A percentile compares a stretch with the other conserved stretches of the same genome.
Evolutionary conservation across 2,113 vertebrate genomes (phyloP).

Genomic region (Nibea albiflora): DNA sequence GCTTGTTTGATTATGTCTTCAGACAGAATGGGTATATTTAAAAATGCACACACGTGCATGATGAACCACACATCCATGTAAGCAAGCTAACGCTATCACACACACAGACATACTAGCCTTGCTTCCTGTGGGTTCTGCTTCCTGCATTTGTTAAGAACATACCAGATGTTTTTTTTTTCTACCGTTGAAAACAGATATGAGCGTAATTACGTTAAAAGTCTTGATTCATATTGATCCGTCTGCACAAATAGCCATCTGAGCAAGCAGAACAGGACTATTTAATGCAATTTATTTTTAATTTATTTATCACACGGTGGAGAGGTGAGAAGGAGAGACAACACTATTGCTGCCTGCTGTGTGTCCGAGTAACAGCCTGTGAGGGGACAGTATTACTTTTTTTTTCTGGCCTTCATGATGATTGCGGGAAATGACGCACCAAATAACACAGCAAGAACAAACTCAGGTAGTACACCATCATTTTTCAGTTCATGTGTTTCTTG

Average conservation of each 20-base stretch:
- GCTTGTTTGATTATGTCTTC: not conserved
- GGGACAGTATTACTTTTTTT: not conserved
- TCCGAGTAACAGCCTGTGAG: conserved; percentile 1
- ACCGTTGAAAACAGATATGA: conserved; percentile 23
- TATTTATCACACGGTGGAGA: not conserved
- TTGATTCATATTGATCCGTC: conserved; percentile 32
- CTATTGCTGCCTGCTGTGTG: not conserved
- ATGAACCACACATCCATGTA: conserved; percentile 7
- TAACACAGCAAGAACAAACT: conserved; percentile 6
- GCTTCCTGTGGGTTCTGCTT: conserved; percentile 62
- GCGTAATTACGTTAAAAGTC: conserved; percentile 24
- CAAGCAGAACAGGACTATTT: conserved; percentile 24
- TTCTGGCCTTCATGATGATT: conserved; percentile 16
- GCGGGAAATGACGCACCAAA: conserved; percentile 10
- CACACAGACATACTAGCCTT: not conserved
- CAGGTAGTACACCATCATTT: conserved; percentile 43
- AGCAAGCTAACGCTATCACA: not conserved
- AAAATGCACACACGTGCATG: conserved; percentile 17
- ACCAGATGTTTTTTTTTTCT: conserved; percentile 39
- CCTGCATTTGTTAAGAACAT: conserved; percentile 26
- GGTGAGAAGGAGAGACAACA: conserved; percentile 1
- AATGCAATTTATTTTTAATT: conserved; percentile 38
- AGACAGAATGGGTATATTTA: not conserved
- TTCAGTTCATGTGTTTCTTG: not conserved
- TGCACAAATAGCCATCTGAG: conserved; percentile 25